Percentiles rank a stretch among this genome's conserved stretches.
Evolutionary conservation across 2,888 invertebrate species (phyloP).

Genomic region (Hydropsyche betteni): DNA sequence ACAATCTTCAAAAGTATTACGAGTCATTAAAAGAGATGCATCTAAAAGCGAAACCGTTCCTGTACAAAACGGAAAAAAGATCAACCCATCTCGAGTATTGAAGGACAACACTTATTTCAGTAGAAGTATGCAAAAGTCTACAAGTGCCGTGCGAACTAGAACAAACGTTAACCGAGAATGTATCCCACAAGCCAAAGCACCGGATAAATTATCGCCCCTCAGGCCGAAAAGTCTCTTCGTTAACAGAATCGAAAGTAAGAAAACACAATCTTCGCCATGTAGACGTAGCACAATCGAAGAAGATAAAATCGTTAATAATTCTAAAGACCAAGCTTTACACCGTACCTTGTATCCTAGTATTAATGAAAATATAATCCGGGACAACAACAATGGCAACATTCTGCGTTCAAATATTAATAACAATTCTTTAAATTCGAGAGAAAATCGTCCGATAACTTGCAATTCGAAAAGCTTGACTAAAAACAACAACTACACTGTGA

Average conservation of each 20-base stretch:
- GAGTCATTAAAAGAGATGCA: slow-evolving; percentile 58
- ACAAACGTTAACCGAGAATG: slow-evolving; percentile 36
- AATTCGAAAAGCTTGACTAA: slow-evolving; percentile 4
- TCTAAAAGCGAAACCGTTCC: slow-evolving; percentile 57
- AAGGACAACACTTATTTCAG: slow-evolving; percentile 39
- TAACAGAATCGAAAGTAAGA: slow-evolving; percentile 45
- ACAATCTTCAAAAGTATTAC: slow-evolving; percentile 25
- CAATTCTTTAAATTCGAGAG: slow-evolving; percentile 59
- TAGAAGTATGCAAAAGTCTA: slow-evolving; percentile 45
- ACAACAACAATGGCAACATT: background rate
- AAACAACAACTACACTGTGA: background rate
- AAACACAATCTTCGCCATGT: slow-evolving; percentile 32
- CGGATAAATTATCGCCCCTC: slow-evolving; percentile 44
- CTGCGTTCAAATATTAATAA: slow-evolving; percentile 11
- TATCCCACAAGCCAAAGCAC: background rate
- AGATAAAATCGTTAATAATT: background rate
- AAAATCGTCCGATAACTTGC: slow-evolving; percentile 56
- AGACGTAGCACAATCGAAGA: background rate
- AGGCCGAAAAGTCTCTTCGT: slow-evolving; percentile 47
- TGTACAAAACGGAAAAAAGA: background rate
- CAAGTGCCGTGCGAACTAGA: slow-evolving; percentile 36
- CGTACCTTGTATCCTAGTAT: slow-evolving; percentile 35
- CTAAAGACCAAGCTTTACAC: slow-evolving; percentile 6
- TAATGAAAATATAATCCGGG: slow-evolving; percentile 26
- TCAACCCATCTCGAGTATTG: background rate